phyloP scores from a whole-genome alignment of 1,140 invertebrate genomes.

The Pogonognathellus flavescens region DNA sequence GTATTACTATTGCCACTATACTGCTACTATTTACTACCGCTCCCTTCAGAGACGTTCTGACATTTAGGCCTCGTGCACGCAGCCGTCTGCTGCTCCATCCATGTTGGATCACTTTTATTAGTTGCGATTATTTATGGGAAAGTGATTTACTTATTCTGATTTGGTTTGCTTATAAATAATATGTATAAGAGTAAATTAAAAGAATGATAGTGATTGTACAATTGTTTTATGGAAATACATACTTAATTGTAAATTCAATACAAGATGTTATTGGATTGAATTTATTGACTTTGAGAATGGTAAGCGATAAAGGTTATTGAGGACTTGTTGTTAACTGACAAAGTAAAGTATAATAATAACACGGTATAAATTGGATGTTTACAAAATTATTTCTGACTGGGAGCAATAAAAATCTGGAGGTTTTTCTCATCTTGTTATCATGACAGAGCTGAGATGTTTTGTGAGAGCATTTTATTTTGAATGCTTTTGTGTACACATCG shows the following conservation, averaged over 20 bases:
- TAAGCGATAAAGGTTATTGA: background rate
- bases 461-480: background rate
- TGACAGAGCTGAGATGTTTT: too few relatives aligned
- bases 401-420: constrained; percentile 30
- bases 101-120: background rate
- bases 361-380: background rate
- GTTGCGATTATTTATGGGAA: background rate
- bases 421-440: constrained; percentile 31
- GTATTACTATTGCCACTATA: too few relatives aligned
- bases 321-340: background rate
- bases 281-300: constrained; percentile 17
- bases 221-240: background rate
- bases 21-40: too few relatives aligned
- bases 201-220: background rate
- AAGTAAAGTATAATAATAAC: background rate
- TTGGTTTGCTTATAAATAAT: background rate
- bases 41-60: too few relatives aligned
- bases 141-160: constrained; percentile 9
- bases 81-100: too few relatives aligned
- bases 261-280: constrained; percentile 10
- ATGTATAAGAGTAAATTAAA: background rate
- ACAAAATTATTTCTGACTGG: constrained; percentile 16
- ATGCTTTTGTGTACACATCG: background rate
- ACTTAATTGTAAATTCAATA: background rate
- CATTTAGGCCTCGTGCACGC: too few relatives aligned